Percentiles rank a stretch among this genome's conserved stretches.
phyloP scores from a whole-genome alignment of 2,113 vertebrate species.

The Sinocyclocheilus maitianheensis region DNA sequence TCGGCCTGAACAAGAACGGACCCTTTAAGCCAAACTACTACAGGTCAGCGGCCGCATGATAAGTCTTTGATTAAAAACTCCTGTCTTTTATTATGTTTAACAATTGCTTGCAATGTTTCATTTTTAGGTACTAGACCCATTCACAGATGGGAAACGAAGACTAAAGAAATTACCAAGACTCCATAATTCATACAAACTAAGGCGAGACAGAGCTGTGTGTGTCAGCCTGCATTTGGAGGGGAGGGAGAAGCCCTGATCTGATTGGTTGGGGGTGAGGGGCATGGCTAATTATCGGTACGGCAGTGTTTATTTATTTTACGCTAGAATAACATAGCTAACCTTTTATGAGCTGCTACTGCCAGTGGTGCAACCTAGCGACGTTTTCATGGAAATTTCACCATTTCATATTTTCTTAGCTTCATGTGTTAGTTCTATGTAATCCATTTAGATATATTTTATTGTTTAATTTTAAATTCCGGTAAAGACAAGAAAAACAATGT shows the following conservation, averaged over 20 bases:
- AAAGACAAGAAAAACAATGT: slow-evolving; percentile 58
- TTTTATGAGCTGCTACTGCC: slow-evolving; percentile 64
- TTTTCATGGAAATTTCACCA: slow-evolving; percentile 53
- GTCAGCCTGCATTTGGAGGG: slow-evolving; percentile 73
- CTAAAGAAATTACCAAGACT: slow-evolving; percentile 61
- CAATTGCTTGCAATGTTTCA: neutral
- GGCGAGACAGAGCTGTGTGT: slow-evolving; percentile 55
- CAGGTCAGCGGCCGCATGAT: slow-evolving; percentile 74
- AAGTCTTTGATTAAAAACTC: neutral
- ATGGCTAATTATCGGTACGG: slow-evolving; percentile 71
- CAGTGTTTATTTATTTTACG: slow-evolving; percentile 92
- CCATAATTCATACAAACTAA: slow-evolving; percentile 63
- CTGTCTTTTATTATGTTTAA: neutral
- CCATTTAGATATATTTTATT: slow-evolving; percentile 65
- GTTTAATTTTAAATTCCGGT: slow-evolving; percentile 61
- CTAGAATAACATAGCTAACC: slow-evolving; percentile 76
- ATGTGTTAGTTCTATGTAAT: slow-evolving; percentile 60
- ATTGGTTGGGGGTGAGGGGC: slow-evolving; percentile 55
- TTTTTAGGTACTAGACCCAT: slow-evolving; percentile 82
- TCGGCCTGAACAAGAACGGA: slow-evolving; percentile 97
- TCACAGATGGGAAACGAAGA: slow-evolving; percentile 56
- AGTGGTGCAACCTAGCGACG: slow-evolving; percentile 55
- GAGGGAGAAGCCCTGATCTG: slow-evolving; percentile 67
- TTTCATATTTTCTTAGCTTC: slow-evolving; percentile 52
- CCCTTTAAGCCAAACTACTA: slow-evolving; percentile 99